These are phyloP conservation scores for Calameuta filiformis DNA, from an alignment of 2,888 invertebrate species.

Conservation along the genomic window DNA sequence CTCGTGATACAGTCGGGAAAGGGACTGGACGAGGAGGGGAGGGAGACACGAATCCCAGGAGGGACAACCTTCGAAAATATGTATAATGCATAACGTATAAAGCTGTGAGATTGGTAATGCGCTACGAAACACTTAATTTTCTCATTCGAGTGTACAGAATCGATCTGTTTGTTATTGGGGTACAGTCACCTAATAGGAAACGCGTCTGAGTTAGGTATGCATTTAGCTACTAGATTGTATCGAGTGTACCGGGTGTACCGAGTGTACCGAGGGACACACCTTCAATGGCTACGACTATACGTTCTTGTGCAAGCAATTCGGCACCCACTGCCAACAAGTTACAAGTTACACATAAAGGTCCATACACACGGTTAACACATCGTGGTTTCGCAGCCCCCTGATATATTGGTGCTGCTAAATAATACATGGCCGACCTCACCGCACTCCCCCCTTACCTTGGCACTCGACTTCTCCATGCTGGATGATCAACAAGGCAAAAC, in stretches of 20 bases:
- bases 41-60: neutral
- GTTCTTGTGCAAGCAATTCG: conserved; percentile 15
- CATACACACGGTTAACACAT: neutral
- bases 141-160: neutral
- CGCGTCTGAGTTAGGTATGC: neutral
- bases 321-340: conserved; percentile 16
- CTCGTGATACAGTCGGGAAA: neutral
- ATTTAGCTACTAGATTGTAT: neutral
- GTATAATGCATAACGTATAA: neutral
- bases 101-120: neutral
- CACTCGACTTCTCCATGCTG: neutral
- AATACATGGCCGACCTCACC: neutral
- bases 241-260: too few relatives aligned
- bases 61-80: neutral
- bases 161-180: neutral
- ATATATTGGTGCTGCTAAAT: neutral
- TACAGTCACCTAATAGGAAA: neutral
- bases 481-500: neutral
- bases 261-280: neutral
- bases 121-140: neutral
- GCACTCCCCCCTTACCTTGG: neutral
- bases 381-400: neutral
- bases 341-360: conserved; percentile 12
- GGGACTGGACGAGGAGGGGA: neutral
- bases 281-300: neutral